phyloP scores from a whole-genome alignment of 2,888 invertebrate species.

The Charanyca ferruginea region DNA sequence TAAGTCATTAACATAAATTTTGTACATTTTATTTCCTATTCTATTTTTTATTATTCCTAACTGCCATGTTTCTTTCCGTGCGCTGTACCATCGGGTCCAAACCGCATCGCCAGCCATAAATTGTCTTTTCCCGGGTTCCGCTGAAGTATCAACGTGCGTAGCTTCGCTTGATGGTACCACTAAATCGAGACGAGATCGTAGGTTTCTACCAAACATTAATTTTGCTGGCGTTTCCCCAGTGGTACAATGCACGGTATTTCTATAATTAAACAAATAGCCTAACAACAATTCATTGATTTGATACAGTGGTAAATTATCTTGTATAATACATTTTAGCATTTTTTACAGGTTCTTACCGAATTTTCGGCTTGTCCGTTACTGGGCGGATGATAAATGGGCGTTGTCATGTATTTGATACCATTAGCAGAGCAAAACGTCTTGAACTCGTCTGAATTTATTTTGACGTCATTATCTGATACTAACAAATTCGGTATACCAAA shows the following conservation, averaged over 20 bases:
- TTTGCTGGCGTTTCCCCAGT: no score
- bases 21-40: no score
- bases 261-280: constrained; percentile 10
- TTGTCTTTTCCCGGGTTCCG: no score
- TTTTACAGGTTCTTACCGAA: neutral
- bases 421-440: neutral
- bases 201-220: no score
- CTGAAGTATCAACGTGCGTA: no score
- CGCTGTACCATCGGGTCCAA: no score
- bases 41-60: no score
- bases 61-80: no score
- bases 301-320: neutral
- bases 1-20: no score
- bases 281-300: neutral
- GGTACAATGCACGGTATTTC: constrained; percentile 3
- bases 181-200: constrained; percentile 3
- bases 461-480: constrained; percentile 19
- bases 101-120: no score
- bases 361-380: constrained; percentile 24
- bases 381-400: constrained; percentile 25
- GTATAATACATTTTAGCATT: no score
- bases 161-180: no score
- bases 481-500: constrained; percentile 16
- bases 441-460: constrained; percentile 16
- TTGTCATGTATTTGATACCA: constrained; percentile 15